Evolutionary conservation across 2,113 vertebrate species (phyloP), one percentile per base, ranked within the genome.

Genomic region (Callipepla californica): DNA sequence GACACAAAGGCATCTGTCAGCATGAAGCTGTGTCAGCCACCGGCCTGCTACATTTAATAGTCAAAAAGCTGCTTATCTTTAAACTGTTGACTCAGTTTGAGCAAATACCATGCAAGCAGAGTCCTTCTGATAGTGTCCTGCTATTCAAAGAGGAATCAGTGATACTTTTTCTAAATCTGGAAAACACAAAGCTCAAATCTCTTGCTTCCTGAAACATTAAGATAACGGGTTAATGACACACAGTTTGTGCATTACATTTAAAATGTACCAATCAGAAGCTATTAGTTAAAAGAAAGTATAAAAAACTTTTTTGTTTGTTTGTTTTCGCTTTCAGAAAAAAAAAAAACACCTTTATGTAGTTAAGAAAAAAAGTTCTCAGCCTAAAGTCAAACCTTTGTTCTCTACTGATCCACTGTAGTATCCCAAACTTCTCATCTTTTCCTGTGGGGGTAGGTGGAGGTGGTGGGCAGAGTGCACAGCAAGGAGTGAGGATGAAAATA

Each of bases 61-160:
- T 66, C 72, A 72, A 34, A 93, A 85, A 85, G 19, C 75, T 89
- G 87, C 95, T 92, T 87, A 70, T 92, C 89, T 85, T 38, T 10
- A 53, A 50, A 21, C 21, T 30, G 58, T 55, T 72, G 62, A 7
- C 70, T 77, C 80, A 15, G 13, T 42, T 30, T 77, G 82, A 79
- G 81, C 90, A 44, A 87, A 79, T 6, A 1, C 40, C 32, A 3
- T 20, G 75, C 74, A 58, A 7, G 7, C n/a, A 59, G 75, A 82
- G 48, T 7, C 5, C 72, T 50, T 26, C 70, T 50, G 79, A 57
- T 7, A 58, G 67, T 2, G 2, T 36, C 53, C 83, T 63, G 81
- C 78, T 25, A 2, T 20, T 47, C 23, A 0, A 4, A 55, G 26
- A n/a, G 72, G 16, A 63, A 77, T 38, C 40, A 26, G 9, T 5